Evolutionary conservation across 2,797 vertebrate species (phyloP).

Genomic region (Staurois parvus): DNA sequence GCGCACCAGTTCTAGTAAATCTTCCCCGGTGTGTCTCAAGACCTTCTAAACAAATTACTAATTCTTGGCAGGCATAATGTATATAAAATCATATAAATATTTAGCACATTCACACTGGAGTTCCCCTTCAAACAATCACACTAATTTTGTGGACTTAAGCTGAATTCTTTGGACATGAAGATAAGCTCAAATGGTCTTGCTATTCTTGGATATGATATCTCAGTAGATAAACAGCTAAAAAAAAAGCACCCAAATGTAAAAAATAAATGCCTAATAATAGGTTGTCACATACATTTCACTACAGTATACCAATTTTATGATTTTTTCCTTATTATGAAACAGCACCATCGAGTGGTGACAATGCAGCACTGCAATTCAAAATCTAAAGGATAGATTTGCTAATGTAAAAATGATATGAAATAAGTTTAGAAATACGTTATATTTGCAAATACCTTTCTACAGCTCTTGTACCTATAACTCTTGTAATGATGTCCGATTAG

Average conservation of each 20-base stretch:
- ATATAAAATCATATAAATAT: no score
- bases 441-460: no score
- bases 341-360: constrained; percentile 42
- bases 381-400: no score
- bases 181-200: not conserved
- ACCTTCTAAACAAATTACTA: no score
- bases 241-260: constrained; percentile 10
- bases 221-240: not conserved
- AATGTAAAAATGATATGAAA: not conserved
- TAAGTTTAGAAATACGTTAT: no score
- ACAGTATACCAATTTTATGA: not conserved
- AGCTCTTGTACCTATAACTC: no score
- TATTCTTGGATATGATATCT: constrained; percentile 18
- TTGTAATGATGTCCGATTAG: no score
- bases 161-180: not conserved
- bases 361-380: not conserved
- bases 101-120: no score
- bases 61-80: no score
- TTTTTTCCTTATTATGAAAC: not conserved
- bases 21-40: no score
- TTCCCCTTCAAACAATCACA: no score
- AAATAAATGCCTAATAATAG: constrained; percentile 33
- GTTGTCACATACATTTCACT: not conserved
- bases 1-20: no score
- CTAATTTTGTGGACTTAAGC: not conserved